Percentiles rank a stretch among this genome's conserved stretches.
phyloP scores from a whole-genome alignment of 2,797 vertebrate species.

The Myripristis jacobus region DNA sequence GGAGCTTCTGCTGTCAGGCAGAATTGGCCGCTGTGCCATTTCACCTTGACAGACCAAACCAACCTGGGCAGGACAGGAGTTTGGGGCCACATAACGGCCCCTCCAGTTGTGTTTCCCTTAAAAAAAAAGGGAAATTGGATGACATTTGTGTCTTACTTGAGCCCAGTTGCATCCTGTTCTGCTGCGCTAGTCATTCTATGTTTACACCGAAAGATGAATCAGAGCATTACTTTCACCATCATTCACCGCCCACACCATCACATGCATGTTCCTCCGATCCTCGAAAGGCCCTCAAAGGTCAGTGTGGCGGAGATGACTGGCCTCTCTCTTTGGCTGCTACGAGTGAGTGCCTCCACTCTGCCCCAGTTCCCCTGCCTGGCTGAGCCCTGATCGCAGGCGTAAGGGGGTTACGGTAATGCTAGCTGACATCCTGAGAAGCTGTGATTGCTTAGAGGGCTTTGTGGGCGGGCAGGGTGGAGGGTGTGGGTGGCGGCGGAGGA shows the following conservation, averaged over 20 bases:
- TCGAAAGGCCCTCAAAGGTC: slow-evolving; percentile 75
- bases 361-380: slow-evolving; percentile 75
- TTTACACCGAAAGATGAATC: slow-evolving; percentile 71
- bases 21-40: slow-evolving; percentile 76
- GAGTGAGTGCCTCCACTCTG: slow-evolving; percentile 70
- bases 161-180: slow-evolving; percentile 41
- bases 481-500: slow-evolving; percentile 55
- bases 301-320: slow-evolving; percentile 62
- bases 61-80: slow-evolving; percentile 58
- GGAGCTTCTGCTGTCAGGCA: slow-evolving; percentile 66
- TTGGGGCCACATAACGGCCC: slow-evolving; percentile 60
- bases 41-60: slow-evolving; percentile 65
- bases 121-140: slow-evolving; percentile 46
- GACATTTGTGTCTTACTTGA: slow-evolving; percentile 61
- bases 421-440: slow-evolving; percentile 81
- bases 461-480: slow-evolving; percentile 56
- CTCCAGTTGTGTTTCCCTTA: slow-evolving; percentile 56
- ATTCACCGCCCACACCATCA: slow-evolving; percentile 58
- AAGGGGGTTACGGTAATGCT: slow-evolving; percentile 76
- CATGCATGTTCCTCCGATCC: slow-evolving; percentile 51
- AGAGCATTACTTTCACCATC: slow-evolving; percentile 61
- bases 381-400: slow-evolving; percentile 67
- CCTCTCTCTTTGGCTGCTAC: slow-evolving; percentile 58
- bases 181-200: slow-evolving; percentile 58
- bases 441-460: slow-evolving; percentile 76